Evolutionary conservation across 2,797 vertebrate species (phyloP).

Genomic region (Hafferia zeledoni): DNA sequence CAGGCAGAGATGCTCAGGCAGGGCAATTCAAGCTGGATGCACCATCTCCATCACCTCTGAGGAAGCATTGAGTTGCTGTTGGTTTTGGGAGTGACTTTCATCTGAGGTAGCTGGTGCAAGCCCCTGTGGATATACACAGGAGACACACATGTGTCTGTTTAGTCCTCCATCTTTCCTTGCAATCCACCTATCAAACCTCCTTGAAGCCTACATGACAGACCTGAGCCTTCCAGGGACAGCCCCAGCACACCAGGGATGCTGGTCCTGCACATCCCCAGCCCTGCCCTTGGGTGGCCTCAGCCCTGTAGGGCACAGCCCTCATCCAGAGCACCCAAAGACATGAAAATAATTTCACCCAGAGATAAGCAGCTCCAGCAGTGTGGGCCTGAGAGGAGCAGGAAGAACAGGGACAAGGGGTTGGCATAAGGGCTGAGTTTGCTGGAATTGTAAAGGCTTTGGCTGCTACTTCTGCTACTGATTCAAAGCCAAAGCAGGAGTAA

Average conservation of each 20-base stretch:
- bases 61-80: not conserved
- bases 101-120: not conserved
- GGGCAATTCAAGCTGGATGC: fast-evolving
- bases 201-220: fast-evolving
- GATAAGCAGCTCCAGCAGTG: fast-evolving
- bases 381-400: not conserved
- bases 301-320: not conserved
- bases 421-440: not conserved
- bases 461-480: not conserved
- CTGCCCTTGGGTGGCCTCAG: not conserved
- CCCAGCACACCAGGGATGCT: not conserved
- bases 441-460: not conserved
- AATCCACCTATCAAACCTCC: not conserved
- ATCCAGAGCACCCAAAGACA: not conserved
- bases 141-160: not conserved
- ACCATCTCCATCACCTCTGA: not conserved
- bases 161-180: not conserved
- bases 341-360: not conserved
- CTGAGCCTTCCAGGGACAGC: not conserved
- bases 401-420: not conserved
- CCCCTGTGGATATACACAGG: not conserved
- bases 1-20: not conserved
- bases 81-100: not conserved
- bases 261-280: not conserved
- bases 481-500: not conserved